phyloP scores from a whole-genome alignment of 1,140 invertebrate species.

The Proctacanthus coquilletti region DNA sequence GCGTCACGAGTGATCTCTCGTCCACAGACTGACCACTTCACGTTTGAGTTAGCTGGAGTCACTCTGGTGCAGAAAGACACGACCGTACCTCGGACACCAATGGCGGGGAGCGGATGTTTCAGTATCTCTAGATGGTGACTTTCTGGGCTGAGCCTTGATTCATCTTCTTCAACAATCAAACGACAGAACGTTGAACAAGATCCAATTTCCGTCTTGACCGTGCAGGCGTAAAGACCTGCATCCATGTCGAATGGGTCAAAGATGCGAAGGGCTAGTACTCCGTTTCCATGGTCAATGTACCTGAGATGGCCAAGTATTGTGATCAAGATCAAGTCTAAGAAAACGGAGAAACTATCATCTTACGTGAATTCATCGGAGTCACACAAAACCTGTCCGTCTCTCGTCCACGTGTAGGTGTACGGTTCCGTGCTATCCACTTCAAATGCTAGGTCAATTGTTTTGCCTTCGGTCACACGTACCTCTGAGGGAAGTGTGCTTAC shows the following conservation, averaged over 20 bases:
- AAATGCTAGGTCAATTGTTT: slow-evolving; percentile 40
- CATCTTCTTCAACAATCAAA: slow-evolving; percentile 19
- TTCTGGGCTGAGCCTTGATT: slow-evolving; percentile 8
- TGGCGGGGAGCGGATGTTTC: slow-evolving; percentile 18
- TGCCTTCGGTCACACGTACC: slow-evolving; percentile 36
- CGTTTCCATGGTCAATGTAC: slow-evolving; percentile 43
- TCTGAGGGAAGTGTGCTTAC: slow-evolving; percentile 28
- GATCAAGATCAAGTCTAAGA: slow-evolving; percentile 1
- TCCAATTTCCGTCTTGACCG: slow-evolving; percentile 28
- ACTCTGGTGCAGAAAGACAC: slow-evolving; percentile 25
- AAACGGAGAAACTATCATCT: slow-evolving; percentile 5
- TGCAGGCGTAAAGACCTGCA: slow-evolving; percentile 54
- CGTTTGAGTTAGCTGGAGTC: slow-evolving; percentile 19
- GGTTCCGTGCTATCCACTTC: slow-evolving; percentile 37
- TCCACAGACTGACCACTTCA: slow-evolving; percentile 17
- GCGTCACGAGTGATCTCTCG: slow-evolving; percentile 14
- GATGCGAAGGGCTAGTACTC: slow-evolving; percentile 43
- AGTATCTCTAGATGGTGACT: slow-evolving; percentile 14
- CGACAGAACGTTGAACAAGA: slow-evolving; percentile 22
- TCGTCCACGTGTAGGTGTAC: slow-evolving; percentile 52
- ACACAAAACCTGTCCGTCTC: slow-evolving; percentile 47
- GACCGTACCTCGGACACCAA: slow-evolving; percentile 14
- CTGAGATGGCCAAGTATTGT: slow-evolving; percentile 21
- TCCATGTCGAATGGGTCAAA: slow-evolving; percentile 48
- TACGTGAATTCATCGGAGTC: slow-evolving; percentile 43